phyloP scores from a whole-genome alignment of 2,888 invertebrate species.

The Rhagophthalmus giganteus region DNA sequence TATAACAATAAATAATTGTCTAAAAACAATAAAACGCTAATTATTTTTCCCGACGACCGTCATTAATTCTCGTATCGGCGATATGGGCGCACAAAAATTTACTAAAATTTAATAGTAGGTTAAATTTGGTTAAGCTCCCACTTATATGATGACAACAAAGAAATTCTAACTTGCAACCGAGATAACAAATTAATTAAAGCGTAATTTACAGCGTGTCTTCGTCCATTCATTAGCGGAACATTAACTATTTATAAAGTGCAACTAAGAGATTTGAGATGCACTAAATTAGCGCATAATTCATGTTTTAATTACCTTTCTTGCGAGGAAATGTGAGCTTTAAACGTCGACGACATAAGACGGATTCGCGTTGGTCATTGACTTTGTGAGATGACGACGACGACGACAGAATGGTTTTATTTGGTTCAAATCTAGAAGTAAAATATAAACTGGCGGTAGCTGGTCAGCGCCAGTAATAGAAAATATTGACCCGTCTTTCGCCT shows the following conservation, averaged over 20 bases:
- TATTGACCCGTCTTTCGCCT: slow-evolving; percentile 52
- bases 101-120: not conserved
- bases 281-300: slow-evolving; percentile 40
- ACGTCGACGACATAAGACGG: slow-evolving; percentile 23
- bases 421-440: slow-evolving; percentile 47
- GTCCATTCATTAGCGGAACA: slow-evolving; percentile 31
- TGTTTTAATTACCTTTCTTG: slow-evolving; percentile 37
- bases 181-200: slow-evolving; percentile 30
- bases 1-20: slow-evolving; percentile 14
- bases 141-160: too few relatives aligned
- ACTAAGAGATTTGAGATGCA: slow-evolving; percentile 32
- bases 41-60: slow-evolving; percentile 1
- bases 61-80: not conserved
- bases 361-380: slow-evolving; percentile 44
- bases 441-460: slow-evolving; percentile 49
- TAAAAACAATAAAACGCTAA: slow-evolving; percentile 1
- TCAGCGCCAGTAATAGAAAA: slow-evolving; percentile 53
- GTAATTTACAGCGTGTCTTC: slow-evolving; percentile 32
- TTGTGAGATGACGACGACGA: slow-evolving; percentile 10
- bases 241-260: slow-evolving; percentile 36
- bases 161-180: too few relatives aligned
- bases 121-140: not conserved
- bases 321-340: slow-evolving; percentile 29
- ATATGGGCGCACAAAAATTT: slow-evolving; percentile 1
- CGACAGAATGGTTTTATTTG: slow-evolving; percentile 44